Percentiles rank a stretch among this genome's conserved stretches.
Evolutionary conservation across 1,140 invertebrate genomes (phyloP).

Genomic region (Aphaenogaster ashmeadi): DNA sequence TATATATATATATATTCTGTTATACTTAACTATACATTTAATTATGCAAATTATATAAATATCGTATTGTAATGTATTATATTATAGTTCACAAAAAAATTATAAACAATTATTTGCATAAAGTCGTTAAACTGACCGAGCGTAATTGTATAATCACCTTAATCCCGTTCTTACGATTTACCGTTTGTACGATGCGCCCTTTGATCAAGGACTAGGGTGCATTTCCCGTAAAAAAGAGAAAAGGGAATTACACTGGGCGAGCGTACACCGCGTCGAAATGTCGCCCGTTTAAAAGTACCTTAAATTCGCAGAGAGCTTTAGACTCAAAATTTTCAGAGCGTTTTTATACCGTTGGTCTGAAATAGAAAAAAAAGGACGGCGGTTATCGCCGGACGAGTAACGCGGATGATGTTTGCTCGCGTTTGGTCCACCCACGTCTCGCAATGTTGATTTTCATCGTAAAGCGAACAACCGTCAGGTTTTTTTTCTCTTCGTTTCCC

Average conservation of each 20-base stretch:
- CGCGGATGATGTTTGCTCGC: constrained; percentile 68
- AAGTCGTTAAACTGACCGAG: background rate
- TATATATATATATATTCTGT: too few species aligned
- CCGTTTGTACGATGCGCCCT: background rate
- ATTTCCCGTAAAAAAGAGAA: constrained; percentile 2
- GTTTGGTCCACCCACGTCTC: constrained; percentile 46
- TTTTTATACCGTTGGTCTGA: constrained; percentile 48
- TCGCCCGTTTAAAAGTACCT: constrained; percentile 17
- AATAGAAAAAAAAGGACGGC: constrained; percentile 40
- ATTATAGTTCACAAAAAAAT: background rate
- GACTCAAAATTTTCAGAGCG: constrained; percentile 52
- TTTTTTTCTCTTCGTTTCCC: constrained; percentile 10
- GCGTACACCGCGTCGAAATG: constrained; percentile 23
- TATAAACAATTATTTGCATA: constrained; percentile 2
- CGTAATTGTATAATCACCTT: constrained; percentile 4
- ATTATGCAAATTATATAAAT: background rate
- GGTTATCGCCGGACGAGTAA: constrained; percentile 32
- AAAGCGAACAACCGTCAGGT: constrained; percentile 72
- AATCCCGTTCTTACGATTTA: background rate
- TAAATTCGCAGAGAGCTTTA: constrained; percentile 13
- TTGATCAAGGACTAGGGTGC: background rate
- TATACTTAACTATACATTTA: background rate
- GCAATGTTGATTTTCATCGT: constrained; percentile 78
- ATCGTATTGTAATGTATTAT: background rate
- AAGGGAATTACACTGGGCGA: background rate